Percentiles rank a stretch among this genome's conserved stretches.
phyloP scores from a whole-genome alignment of 2,888 invertebrate genomes.

The Eupithecia vulgata region DNA sequence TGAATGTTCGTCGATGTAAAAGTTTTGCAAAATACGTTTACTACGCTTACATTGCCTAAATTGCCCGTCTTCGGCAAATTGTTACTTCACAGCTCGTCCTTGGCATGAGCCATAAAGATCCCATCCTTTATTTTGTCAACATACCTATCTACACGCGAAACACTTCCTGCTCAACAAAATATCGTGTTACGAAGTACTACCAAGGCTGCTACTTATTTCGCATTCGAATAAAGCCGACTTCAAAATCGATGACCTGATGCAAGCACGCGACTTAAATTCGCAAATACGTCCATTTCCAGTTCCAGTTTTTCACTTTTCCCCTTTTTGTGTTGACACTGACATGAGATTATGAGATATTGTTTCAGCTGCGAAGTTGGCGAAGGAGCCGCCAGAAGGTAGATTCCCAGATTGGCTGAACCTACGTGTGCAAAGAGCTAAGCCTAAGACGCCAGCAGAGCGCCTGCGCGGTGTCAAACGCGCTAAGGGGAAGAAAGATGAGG shows the following conservation, averaged over 20 bases:
- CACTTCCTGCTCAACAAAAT: slow-evolving; percentile 61
- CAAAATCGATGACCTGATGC: slow-evolving; percentile 59
- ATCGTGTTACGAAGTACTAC: slow-evolving; percentile 69
- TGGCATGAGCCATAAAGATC: slow-evolving; percentile 54
- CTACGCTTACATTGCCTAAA: slow-evolving; percentile 38
- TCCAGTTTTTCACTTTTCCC: background rate
- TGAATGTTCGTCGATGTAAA: slow-evolving; percentile 26
- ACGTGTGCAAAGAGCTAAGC: slow-evolving; percentile 69
- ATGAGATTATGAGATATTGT: slow-evolving; percentile 32
- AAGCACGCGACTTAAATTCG: slow-evolving; percentile 50
- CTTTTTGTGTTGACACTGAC: background rate
- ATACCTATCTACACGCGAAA: slow-evolving; percentile 57
- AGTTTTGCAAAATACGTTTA: slow-evolving; percentile 21
- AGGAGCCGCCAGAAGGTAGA: slow-evolving; percentile 75
- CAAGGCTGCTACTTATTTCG: slow-evolving; percentile 46
- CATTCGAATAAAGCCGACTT: slow-evolving; percentile 50
- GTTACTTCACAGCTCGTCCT: slow-evolving; percentile 55
- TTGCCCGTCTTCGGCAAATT: slow-evolving; percentile 44
- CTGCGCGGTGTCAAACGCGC: slow-evolving; percentile 70
- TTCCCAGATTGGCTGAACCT: slow-evolving; percentile 77
- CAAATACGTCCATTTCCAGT: slow-evolving; percentile 1
- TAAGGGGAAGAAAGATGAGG: slow-evolving; percentile 56
- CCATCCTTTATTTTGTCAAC: slow-evolving; percentile 64
- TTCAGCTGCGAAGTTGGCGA: slow-evolving; percentile 78
- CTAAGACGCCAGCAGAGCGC: slow-evolving; percentile 54